These are phyloP conservation scores for Xanthia icteritia DNA, from an alignment of 2,888 invertebrate genomes.

Conservation along the genomic window DNA sequence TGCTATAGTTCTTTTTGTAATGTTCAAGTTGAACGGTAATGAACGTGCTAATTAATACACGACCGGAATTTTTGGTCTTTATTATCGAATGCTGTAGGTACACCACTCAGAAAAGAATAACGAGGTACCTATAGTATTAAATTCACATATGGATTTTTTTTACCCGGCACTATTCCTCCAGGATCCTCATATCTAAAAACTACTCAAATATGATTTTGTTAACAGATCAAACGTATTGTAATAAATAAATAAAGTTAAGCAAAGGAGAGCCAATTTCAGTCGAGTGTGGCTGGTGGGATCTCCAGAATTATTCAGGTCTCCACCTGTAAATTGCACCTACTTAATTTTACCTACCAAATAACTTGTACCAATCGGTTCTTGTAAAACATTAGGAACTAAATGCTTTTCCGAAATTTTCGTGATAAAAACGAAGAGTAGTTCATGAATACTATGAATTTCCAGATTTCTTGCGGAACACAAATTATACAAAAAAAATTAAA, in stretches of 20 bases:
- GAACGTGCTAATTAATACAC: slow-evolving; percentile 44
- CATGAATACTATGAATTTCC: background rate
- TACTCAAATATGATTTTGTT: background rate
- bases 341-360: background rate
- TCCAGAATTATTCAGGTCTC: too few relatives aligned
- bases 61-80: background rate
- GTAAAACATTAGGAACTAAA: background rate
- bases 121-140: background rate
- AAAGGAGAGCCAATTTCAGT: background rate
- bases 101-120: background rate
- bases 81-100: background rate
- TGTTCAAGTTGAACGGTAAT: slow-evolving; percentile 27
- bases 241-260: background rate
- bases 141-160: background rate
- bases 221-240: background rate
- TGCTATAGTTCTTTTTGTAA: slow-evolving; percentile 42
- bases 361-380: background rate
- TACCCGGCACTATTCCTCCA: background rate
- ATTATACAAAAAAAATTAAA: slow-evolving; percentile 42
- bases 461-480: slow-evolving; percentile 9
- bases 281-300: too few relatives aligned
- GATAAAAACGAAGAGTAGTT: background rate
- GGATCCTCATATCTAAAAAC: background rate
- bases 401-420: background rate
- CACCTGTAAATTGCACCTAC: too few relatives aligned